A percentile compares a stretch with the other conserved stretches of the same genome.
Conservation (phyloP, 2,888 invertebrate genomes). For the Cheilosia scutellata region DNA sequence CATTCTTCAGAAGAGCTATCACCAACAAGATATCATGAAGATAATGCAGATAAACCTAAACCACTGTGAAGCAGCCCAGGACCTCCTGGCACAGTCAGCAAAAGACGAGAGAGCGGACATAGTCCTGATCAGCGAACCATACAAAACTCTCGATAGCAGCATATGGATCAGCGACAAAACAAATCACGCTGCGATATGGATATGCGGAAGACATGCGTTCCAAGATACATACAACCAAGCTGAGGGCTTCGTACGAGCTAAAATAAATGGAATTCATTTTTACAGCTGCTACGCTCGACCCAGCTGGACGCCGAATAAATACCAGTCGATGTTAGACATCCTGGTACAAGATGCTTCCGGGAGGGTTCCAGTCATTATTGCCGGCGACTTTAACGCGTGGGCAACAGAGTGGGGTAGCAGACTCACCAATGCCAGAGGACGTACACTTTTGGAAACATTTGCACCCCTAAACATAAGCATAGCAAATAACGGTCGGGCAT, state of each 20-base stretch:
- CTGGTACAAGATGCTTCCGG: neutral
- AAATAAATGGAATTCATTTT: neutral
- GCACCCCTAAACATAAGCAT: too few relatives aligned
- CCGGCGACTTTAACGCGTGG: neutral
- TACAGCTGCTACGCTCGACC: conserved; percentile 2
- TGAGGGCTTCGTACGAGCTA: neutral
- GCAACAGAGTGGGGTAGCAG: neutral
- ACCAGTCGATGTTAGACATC: neutral
- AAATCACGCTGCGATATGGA: conserved; percentile 10
- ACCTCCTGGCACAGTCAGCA: neutral
- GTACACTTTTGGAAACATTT: too few relatives aligned
- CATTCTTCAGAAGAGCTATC: conserved; percentile 12
- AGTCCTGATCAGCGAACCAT: neutral
- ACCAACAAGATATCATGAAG: neutral
- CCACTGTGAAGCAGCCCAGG: neutral
- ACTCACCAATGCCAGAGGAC: neutral
- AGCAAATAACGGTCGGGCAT: too few relatives aligned
- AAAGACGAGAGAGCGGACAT: neutral
- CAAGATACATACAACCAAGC: neutral
- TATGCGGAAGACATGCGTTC: conserved; percentile 1
- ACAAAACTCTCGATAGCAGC: neutral
- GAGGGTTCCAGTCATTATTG: neutral
- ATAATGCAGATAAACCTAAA: conserved; percentile 17
- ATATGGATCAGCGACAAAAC: conserved; percentile 5
- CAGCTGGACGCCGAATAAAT: neutral